phyloP scores from a whole-genome alignment of 2,113 vertebrate genomes.

The Psittacula cyanocephala region DNA sequence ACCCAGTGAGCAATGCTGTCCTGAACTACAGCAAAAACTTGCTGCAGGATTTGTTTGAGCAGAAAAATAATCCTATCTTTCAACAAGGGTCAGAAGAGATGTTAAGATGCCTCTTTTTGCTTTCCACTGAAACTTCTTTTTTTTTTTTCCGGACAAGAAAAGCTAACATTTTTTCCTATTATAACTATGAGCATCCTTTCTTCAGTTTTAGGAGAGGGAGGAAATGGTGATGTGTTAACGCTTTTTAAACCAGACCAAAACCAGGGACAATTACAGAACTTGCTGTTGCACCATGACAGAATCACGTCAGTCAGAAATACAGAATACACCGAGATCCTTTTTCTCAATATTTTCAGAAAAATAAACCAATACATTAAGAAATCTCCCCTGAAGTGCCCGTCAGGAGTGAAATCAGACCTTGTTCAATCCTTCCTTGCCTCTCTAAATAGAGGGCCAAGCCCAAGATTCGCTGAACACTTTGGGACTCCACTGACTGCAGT shows the following conservation, averaged over 20 bases:
- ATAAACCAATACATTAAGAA: not conserved
- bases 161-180: not conserved
- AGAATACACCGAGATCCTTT: not conserved
- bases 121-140: not conserved
- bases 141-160: not conserved
- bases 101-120: not conserved
- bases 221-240: not conserved
- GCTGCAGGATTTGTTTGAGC: not conserved
- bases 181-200: not conserved
- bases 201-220: not conserved
- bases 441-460: not conserved
- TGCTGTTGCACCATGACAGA: not conserved
- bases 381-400: not conserved
- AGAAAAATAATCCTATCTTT: not conserved
- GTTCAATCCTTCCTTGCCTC: not conserved
- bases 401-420: not conserved
- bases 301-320: not conserved
- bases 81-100: not conserved
- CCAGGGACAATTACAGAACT: not conserved
- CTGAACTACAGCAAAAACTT: not conserved
- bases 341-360: not conserved
- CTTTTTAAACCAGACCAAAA: not conserved
- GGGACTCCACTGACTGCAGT: not conserved
- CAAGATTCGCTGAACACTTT: accelerated
- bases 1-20: not conserved